Conservation (phyloP, 23 tunicate genomes). For the Ascidia mentula region DNA sequence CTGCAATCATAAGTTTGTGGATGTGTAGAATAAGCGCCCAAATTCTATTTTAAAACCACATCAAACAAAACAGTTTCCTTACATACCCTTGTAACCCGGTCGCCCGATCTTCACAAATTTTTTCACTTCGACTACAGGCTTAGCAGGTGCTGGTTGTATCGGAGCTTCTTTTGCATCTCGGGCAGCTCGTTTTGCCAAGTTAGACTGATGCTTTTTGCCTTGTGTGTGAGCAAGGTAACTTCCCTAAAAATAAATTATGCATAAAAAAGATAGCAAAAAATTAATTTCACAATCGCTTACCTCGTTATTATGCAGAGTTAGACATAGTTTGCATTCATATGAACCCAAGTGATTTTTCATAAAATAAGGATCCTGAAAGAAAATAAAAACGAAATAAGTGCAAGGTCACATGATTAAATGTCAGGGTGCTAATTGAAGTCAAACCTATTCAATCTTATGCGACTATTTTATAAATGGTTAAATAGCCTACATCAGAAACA, state of each 20-base stretch:
- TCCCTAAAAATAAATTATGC: slow-evolving; percentile 45
- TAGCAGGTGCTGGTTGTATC: slow-evolving; percentile 92
- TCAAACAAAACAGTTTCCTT: no score
- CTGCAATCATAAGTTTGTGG: no score
- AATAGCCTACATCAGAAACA: no score
- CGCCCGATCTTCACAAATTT: slow-evolving; percentile 97
- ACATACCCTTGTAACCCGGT: slow-evolving; percentile 94
- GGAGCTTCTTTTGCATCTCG: slow-evolving; percentile 97
- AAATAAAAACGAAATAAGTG: neutral
- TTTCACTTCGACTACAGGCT: slow-evolving; percentile 86
- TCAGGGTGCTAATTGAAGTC: no score
- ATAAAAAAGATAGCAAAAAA: neutral
- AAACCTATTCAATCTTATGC: no score
- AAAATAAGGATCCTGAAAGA: slow-evolving; percentile 98
- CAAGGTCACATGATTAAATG: no score
- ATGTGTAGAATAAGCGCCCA: no score
- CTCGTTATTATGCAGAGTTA: slow-evolving; percentile 98
- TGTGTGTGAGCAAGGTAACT: slow-evolving; percentile 97
- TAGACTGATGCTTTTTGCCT: slow-evolving; percentile 99
- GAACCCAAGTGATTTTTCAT: slow-evolving; percentile 99
- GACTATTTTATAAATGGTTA: no score
- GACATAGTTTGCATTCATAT: slow-evolving; percentile 96
- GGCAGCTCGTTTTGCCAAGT: slow-evolving; percentile 96
- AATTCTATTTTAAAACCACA: no score
- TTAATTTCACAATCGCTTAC: slow-evolving; percentile 9